phyloP scores from a whole-genome alignment of 2,888 invertebrate genomes.

The Sycophila texana region DNA sequence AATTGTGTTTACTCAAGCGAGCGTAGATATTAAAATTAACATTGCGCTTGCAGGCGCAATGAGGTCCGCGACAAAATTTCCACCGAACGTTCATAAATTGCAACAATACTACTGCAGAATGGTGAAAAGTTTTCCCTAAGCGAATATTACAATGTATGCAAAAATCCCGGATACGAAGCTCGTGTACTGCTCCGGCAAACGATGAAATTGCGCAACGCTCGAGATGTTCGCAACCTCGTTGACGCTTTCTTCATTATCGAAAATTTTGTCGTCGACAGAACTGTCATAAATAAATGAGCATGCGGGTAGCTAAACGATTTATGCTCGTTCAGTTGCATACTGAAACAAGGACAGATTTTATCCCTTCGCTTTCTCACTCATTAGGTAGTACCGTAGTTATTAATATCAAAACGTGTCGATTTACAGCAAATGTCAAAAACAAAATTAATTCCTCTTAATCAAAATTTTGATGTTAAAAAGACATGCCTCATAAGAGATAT shows the following conservation, averaged over 20 bases:
- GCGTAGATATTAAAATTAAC: conserved; percentile 1
- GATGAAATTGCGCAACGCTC: conserved; percentile 7
- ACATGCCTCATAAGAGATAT: too few relatives aligned
- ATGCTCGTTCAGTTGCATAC: conserved; percentile 14
- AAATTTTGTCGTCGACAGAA: not conserved
- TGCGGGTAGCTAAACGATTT: conserved; percentile 47
- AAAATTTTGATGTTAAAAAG: too few relatives aligned
- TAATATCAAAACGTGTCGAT: too few relatives aligned
- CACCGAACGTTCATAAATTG: not conserved
- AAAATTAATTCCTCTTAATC: too few relatives aligned
- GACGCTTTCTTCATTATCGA: conserved; percentile 30
- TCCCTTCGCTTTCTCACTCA: conserved; percentile 8
- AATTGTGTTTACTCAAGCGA: not conserved
- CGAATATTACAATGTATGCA: not conserved
- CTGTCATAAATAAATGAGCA: conserved; percentile 38
- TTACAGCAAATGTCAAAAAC: too few relatives aligned
- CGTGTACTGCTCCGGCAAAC: not conserved
- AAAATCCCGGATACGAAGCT: conserved; percentile 25
- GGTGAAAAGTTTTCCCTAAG: not conserved
- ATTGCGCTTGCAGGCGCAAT: not conserved
- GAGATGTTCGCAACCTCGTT: conserved; percentile 19
- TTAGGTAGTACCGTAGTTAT: too few relatives aligned
- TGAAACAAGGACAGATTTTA: conserved; percentile 35
- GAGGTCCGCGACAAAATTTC: not conserved
- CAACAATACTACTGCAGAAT: not conserved